phyloP scores from a whole-genome alignment of 2,797 vertebrate genomes.

The Eleutherodactylus coqui region DNA sequence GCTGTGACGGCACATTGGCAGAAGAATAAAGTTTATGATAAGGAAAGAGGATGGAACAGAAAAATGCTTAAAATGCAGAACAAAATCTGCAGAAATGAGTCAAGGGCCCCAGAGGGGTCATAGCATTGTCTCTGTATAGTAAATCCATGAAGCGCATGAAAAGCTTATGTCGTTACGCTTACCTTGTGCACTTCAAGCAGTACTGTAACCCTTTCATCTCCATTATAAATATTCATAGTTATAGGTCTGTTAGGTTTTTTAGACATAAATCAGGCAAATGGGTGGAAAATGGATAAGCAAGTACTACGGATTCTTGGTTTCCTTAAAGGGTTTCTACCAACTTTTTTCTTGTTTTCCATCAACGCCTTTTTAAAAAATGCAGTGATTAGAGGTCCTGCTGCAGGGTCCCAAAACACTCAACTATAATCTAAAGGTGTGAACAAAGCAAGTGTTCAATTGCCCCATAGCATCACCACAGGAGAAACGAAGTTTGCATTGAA shows the following conservation, averaged over 20 bases:
- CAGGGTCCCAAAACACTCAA: not conserved
- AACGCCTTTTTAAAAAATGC: not conserved
- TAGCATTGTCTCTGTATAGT: not conserved
- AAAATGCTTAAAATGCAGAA: slow-evolving; percentile 18
- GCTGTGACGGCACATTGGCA: not conserved
- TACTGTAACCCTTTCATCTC: not conserved
- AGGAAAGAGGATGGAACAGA: not conserved
- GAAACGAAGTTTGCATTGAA: not conserved
- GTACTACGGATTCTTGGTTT: not conserved
- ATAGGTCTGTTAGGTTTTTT: not conserved
- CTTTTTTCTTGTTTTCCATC: no score
- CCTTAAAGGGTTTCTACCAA: no score
- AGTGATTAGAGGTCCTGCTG: not conserved
- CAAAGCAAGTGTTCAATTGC: not conserved
- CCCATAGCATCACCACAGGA: not conserved
- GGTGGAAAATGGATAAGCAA: not conserved
- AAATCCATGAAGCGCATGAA: slow-evolving; percentile 21
- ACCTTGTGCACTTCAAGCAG: not conserved
- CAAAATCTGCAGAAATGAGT: slow-evolving; percentile 3
- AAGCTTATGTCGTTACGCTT: not conserved
- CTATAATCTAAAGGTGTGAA: not conserved
- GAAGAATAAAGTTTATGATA: not conserved
- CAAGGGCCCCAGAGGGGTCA: not conserved
- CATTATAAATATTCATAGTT: not conserved
- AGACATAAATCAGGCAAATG: not conserved